Percentiles rank a stretch among this genome's conserved stretches.
Conservation (phyloP, 2,113 vertebrate genomes). For the Montifringilla adamsi region DNA sequence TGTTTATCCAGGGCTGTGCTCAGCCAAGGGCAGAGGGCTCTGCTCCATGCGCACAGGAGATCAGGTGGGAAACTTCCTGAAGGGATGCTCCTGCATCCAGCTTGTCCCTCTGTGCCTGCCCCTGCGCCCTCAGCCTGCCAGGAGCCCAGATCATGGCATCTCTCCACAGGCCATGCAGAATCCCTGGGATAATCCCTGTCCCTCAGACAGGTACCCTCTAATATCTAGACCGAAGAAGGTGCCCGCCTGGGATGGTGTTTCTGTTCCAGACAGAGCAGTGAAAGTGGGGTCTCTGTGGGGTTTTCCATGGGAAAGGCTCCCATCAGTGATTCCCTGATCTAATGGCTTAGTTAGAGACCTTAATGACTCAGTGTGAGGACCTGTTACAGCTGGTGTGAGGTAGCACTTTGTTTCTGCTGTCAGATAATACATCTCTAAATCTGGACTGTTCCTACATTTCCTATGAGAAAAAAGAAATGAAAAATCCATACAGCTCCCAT, state of each 20-base stretch:
- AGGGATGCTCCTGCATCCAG: neutral
- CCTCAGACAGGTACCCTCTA: fast-evolving
- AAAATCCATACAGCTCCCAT: slow-evolving; percentile 19
- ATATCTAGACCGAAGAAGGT: neutral
- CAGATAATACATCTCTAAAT: slow-evolving; percentile 17
- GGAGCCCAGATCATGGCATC: fast-evolving
- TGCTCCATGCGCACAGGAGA: fast-evolving
- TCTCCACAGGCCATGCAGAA: neutral
- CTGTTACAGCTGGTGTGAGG: neutral
- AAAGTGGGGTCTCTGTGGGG: neutral
- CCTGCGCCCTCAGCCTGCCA: neutral
- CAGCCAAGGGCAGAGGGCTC: neutral
- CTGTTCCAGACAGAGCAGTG: neutral
- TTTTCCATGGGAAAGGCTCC: neutral
- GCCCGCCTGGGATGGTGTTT: neutral
- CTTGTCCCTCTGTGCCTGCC: neutral
- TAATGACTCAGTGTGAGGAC: neutral
- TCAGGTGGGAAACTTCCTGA: neutral
- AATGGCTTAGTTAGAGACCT: neutral
- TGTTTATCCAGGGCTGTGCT: neutral
- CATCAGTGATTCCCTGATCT: neutral
- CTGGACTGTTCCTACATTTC: slow-evolving; percentile 16
- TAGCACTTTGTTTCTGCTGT: slow-evolving; percentile 30
- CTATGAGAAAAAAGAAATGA: slow-evolving; percentile 2
- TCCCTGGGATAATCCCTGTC: neutral